Percentiles rank a stretch among this genome's conserved stretches.
Conservation (phyloP, 2,113 vertebrate species). For the Setophaga coronata region DNA sequence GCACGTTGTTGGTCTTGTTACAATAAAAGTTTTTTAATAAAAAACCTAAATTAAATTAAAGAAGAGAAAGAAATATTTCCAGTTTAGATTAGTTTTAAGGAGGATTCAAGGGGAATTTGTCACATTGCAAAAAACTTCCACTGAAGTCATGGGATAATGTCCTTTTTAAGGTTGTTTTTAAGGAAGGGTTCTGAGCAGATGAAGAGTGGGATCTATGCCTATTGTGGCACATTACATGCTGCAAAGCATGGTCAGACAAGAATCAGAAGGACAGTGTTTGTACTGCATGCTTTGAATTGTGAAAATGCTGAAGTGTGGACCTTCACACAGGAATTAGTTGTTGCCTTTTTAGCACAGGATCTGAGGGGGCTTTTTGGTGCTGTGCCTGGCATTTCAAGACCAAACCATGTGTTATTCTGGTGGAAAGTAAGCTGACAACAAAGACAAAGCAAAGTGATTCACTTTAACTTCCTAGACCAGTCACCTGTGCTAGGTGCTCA, state of each 20-base stretch:
- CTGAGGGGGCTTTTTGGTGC: neutral
- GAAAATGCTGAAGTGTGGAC: neutral
- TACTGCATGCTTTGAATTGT: neutral
- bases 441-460: neutral
- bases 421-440: neutral
- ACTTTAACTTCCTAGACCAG: neutral
- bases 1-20: neutral
- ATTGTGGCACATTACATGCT: neutral
- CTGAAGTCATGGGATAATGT: neutral
- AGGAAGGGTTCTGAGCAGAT: neutral
- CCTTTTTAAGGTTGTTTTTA: neutral
- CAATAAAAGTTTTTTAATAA: neutral
- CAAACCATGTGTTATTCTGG: neutral
- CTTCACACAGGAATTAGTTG: neutral
- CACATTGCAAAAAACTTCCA: neutral
- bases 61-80: neutral
- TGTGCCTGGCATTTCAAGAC: neutral
- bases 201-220: neutral
- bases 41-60: neutral
- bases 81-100: neutral
- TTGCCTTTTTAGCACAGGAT: neutral
- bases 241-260: neutral
- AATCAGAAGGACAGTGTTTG: neutral
- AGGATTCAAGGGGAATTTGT: neutral
- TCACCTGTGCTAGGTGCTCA: neutral